These are phyloP conservation scores for Nezara viridula DNA, from an alignment of 2,888 invertebrate genomes.

Conservation along the genomic window DNA sequence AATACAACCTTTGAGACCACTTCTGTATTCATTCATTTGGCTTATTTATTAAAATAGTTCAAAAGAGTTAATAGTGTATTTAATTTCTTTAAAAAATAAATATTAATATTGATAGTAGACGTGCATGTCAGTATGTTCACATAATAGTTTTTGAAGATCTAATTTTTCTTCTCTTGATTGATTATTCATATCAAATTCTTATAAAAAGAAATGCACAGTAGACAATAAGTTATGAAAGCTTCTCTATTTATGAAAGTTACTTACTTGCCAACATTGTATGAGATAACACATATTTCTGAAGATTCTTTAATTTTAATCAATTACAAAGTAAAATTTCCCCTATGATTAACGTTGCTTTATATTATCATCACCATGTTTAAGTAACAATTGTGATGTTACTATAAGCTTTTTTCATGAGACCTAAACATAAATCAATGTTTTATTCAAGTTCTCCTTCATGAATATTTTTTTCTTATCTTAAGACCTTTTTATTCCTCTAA, in stretches of 20 bases:
- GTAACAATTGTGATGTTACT: no score
- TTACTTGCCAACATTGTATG: conserved; percentile 7
- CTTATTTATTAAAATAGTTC: conserved; percentile 13
- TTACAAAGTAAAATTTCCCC: background rate
- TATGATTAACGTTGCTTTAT: background rate
- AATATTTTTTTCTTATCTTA: no score
- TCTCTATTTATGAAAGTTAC: background rate
- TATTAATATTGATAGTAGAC: background rate
- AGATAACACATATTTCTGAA: background rate
- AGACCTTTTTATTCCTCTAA: no score
- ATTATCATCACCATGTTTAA: no score
- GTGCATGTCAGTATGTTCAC: conserved; percentile 23
- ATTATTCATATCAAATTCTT: background rate
- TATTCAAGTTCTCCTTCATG: no score
- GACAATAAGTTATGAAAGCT: conserved; percentile 4
- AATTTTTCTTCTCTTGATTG: background rate
- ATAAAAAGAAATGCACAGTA: conserved; percentile 36
- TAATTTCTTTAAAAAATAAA: background rate
- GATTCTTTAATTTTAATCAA: background rate
- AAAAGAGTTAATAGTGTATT: background rate
- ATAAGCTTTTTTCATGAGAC: no score
- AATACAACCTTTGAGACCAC: conserved; percentile 35
- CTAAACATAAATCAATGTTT: no score
- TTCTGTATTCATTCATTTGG: conserved; percentile 26
- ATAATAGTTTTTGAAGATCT: conserved; percentile 10